Evolutionary conservation across 2,797 vertebrate species (phyloP).

Genomic region (Danionella dracula): DNA sequence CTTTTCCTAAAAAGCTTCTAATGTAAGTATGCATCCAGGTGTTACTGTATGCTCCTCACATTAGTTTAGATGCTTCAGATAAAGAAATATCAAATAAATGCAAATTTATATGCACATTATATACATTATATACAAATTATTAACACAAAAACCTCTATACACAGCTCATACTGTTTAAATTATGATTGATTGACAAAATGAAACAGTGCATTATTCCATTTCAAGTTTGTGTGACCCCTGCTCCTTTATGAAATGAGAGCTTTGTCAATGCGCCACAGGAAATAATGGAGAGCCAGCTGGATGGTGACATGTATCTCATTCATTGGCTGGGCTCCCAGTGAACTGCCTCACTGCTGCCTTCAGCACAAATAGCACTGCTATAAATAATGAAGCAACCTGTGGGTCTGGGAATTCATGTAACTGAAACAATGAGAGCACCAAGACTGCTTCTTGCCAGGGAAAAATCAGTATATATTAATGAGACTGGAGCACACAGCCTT

Average conservation of each 20-base stretch:
- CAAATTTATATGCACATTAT: no score
- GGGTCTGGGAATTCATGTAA: conserved; percentile 54
- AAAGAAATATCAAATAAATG: no score
- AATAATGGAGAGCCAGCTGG: conserved; percentile 44
- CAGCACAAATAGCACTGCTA: conserved; percentile 51
- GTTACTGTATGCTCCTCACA: no score
- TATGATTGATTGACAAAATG: no score
- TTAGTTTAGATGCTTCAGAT: no score
- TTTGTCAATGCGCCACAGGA: conserved; percentile 38
- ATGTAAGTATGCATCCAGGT: not conserved
- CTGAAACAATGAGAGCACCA: conserved; percentile 53
- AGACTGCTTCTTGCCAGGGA: conserved; percentile 44
- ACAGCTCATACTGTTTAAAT: no score
- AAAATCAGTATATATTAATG: conserved; percentile 57
- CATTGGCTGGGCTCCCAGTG: conserved; percentile 50
- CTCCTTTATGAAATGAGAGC: conserved; percentile 17
- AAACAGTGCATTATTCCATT: no score
- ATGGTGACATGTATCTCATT: conserved; percentile 57
- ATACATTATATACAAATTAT: no score
- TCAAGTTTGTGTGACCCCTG: not conserved
- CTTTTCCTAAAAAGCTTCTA: not conserved
- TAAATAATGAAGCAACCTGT: conserved; percentile 61
- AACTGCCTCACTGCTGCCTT: conserved; percentile 47
- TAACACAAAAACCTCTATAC: no score
- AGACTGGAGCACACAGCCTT: conserved; percentile 44